These are phyloP conservation scores for Craterocephalus amniculus DNA, from an alignment of 2,797 vertebrate genomes.

Conservation along the genomic window DNA sequence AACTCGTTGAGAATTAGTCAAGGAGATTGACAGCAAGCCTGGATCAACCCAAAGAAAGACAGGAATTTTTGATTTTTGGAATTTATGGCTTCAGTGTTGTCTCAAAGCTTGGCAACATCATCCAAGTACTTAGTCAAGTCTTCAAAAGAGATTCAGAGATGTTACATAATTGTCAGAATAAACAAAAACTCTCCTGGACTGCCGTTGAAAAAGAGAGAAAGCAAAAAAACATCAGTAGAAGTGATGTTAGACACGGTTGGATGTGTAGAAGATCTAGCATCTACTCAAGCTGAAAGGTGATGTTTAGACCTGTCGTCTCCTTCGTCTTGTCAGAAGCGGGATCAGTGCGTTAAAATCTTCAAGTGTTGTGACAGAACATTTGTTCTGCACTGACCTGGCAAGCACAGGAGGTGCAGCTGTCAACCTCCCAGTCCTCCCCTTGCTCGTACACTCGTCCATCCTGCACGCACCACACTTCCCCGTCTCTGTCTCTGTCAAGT, in stretches of 20 bases:
- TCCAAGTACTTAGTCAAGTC: background rate
- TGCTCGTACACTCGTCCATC: constrained; percentile 91
- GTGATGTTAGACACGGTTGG: background rate
- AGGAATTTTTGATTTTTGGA: background rate
- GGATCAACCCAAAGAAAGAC: background rate
- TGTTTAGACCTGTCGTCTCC: constrained; percentile 9
- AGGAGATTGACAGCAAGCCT: constrained; percentile 8
- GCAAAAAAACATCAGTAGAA: too few relatives aligned
- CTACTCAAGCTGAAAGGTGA: background rate
- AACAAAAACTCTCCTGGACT: background rate
- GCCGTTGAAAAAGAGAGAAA: background rate
- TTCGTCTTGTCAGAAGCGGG: constrained; percentile 1
- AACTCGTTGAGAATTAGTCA: constrained; percentile 14
- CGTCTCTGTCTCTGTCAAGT: constrained; percentile 64
- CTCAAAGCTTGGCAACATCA: background rate
- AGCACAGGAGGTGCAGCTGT: constrained; percentile 94
- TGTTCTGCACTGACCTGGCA: constrained; percentile 85
- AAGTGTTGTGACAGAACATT: constrained; percentile 1
- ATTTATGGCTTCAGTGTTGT: background rate
- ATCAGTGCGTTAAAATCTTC: constrained; percentile 1
- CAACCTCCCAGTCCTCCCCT: constrained; percentile 92
- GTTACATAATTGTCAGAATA: background rate
- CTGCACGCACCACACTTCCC: constrained; percentile 90
- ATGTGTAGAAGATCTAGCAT: background rate
- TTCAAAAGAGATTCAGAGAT: background rate